Conservation (phyloP, 2,797 vertebrate species). For the Hippocampus kuda region DNA sequence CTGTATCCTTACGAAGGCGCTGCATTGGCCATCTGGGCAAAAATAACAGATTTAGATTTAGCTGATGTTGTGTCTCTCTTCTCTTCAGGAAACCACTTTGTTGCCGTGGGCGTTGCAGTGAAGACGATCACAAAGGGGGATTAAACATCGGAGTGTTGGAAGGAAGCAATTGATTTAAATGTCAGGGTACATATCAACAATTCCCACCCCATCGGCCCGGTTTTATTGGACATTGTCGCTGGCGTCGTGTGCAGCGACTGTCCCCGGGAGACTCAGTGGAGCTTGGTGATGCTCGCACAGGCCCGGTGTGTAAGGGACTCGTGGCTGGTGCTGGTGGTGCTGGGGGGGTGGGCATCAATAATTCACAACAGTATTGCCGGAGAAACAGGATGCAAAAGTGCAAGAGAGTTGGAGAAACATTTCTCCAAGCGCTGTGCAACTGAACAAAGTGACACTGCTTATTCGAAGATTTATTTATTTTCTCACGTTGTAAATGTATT, state of each 20-base stretch:
- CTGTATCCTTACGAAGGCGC: constrained; percentile 33
- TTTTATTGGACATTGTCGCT: constrained; percentile 65
- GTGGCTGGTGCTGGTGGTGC: constrained; percentile 16
- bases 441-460: constrained; percentile 40
- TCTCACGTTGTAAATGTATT: constrained; percentile 38
- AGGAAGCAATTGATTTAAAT: constrained; percentile 66
- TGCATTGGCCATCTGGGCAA: constrained; percentile 30
- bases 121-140: constrained; percentile 53
- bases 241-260: constrained; percentile 48
- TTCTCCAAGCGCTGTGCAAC: constrained; percentile 44
- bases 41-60: constrained; percentile 25
- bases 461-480: constrained; percentile 2
- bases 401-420: constrained; percentile 37
- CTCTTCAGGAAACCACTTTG: constrained; percentile 20
- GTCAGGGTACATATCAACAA: constrained; percentile 51
- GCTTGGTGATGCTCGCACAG: constrained; percentile 52
- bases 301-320: constrained; percentile 42
- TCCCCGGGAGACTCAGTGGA: constrained; percentile 51
- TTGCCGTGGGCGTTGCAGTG: constrained; percentile 21
- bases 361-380: constrained; percentile 63
- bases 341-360: constrained; percentile 61
- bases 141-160: constrained; percentile 54
- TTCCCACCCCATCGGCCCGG: constrained; percentile 9
- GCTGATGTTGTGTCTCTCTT: constrained; percentile 11
- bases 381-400: constrained; percentile 62